Base-by-base conservation (phyloP, 2,113 vertebrate genomes). In the Oryzias melastigma region DNA sequence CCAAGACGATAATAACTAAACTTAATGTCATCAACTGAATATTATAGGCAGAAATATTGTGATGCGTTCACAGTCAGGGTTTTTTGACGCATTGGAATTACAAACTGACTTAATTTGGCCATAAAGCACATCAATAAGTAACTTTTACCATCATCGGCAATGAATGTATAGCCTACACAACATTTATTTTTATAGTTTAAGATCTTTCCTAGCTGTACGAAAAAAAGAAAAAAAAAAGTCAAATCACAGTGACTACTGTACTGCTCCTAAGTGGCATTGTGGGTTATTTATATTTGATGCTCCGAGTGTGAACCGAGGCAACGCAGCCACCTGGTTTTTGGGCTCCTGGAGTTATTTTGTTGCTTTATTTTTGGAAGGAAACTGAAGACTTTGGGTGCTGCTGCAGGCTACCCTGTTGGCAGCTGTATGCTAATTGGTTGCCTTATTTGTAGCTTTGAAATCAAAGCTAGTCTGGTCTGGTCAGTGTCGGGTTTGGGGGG, bases 361-460 rank as follows among this genome's bases (percentile, higher is more conserved):
- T 62, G 62, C 60, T 82, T 79, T 84, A 79, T 85, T 80, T 81
- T 77, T 69, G 58, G 45, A 56, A 69, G 60, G 52, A 74, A 78
- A 69, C 63, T 66, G 57, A 63, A 73, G 71, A 59, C 59, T 79
- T 61, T 61, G 63, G 55, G 80, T 78, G 81, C 80, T 82, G 84
- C 81, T 77, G 86, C 78, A 51, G 72, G 64, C 71, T 77, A 68
- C 81, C 82, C 74, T 82, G 65, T 73, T 80, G 76, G 81, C 87
- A 91, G 85, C 83, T 90, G 83, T 82, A 86, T 90, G 87, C 73
- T 88, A 89, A 90, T 87, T 60, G 50, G 5, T 65, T 53, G 62
- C 45, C 64, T 71, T 83, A 71, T 77, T 75, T 86, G 75, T 80
- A 63, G 65, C 73, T 84, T 82, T 81, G 59, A 82, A 85, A 81